Conservation (phyloP, 2,888 invertebrate genomes). For the Meliscaeva auricollis region DNA sequence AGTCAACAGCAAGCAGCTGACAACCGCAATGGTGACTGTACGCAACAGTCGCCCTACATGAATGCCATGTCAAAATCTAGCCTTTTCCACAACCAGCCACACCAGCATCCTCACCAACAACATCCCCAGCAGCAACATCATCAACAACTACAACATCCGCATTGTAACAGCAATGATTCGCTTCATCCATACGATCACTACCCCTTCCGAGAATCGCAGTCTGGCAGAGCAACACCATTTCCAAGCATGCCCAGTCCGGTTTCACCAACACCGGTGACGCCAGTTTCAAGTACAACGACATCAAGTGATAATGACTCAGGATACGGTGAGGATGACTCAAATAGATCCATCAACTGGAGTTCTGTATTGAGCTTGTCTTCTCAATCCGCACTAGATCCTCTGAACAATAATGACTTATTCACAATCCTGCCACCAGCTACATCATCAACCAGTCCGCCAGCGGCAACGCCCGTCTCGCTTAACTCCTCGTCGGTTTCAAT, state of each 20-base stretch:
- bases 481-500: slow-evolving; percentile 79
- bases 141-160: slow-evolving; percentile 70
- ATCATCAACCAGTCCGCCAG: slow-evolving; percentile 79
- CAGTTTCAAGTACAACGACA: slow-evolving; percentile 67
- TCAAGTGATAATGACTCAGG: slow-evolving; percentile 89
- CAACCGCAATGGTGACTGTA: slow-evolving; percentile 66
- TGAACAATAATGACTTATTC: slow-evolving; percentile 91
- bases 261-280: slow-evolving; percentile 53
- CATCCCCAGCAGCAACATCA: slow-evolving; percentile 75
- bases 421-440: slow-evolving; percentile 81
- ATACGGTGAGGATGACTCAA: slow-evolving; percentile 90
- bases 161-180: slow-evolving; percentile 67
- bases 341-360: slow-evolving; percentile 95
- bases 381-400: slow-evolving; percentile 93
- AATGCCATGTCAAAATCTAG: slow-evolving; percentile 65
- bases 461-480: slow-evolving; percentile 80
- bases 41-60: slow-evolving; percentile 65
- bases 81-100: slow-evolving; percentile 73
- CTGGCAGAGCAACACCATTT: slow-evolving; percentile 90
- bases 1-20: slow-evolving; percentile 77
- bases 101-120: slow-evolving; percentile 79
- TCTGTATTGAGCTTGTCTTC: slow-evolving; percentile 94
- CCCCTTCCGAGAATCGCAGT: slow-evolving; percentile 84
- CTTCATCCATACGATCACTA: slow-evolving; percentile 84
- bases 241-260: slow-evolving; percentile 81